Evolutionary conservation across 1,140 invertebrate species (phyloP).

Genomic region (Neodiprion lecontei): DNA sequence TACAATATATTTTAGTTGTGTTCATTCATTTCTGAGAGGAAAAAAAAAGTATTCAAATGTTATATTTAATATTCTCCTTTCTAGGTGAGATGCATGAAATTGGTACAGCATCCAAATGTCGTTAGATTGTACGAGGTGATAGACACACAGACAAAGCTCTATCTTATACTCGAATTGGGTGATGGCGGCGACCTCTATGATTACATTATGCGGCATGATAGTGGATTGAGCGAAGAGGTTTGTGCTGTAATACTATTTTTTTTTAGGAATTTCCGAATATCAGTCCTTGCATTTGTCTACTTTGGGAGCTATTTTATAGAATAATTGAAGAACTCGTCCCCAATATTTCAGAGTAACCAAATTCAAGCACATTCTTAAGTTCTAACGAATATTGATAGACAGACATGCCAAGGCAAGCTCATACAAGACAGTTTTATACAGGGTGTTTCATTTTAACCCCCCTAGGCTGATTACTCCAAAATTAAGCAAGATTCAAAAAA

Average conservation of each 20-base stretch:
- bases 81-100: constrained; percentile 96
- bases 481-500: no score
- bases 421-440: no score
- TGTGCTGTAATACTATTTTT: neutral
- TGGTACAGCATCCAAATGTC: constrained; percentile 98
- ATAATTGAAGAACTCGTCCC: no score
- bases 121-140: constrained; percentile 98
- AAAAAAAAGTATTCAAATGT: constrained; percentile 8
- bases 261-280: no score
- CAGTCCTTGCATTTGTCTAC: no score
- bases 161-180: constrained; percentile 96
- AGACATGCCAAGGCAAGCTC: no score
- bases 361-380: no score
- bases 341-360: no score
- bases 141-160: constrained; percentile 95
- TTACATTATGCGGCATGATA: constrained; percentile 97
- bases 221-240: constrained; percentile 71
- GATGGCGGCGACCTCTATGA: constrained; percentile 99
- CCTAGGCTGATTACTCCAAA: no score
- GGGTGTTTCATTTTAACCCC: no score
- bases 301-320: no score
- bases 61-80: constrained; percentile 60
- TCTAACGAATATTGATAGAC: no score
- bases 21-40: constrained; percentile 32
- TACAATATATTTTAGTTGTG: constrained; percentile 29